phyloP scores from a whole-genome alignment of 2,888 invertebrate species.

The Zeuzera pyrina region DNA sequence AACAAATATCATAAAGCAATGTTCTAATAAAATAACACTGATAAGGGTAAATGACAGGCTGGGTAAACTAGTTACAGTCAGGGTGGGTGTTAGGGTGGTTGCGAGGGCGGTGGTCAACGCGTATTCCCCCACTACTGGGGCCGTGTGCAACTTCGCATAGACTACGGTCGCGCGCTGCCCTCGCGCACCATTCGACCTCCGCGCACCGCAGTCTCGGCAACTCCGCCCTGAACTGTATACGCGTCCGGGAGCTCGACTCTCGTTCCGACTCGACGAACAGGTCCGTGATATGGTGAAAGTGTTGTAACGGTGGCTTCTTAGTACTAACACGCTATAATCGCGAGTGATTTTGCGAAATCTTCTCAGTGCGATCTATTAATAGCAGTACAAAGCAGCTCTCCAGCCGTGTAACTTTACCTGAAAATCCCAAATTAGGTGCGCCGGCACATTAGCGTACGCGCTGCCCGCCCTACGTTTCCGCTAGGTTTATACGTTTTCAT shows the following conservation, averaged over 20 bases:
- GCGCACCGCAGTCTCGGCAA: conserved; percentile 69
- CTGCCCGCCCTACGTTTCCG: conserved; percentile 52
- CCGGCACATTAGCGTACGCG: conserved; percentile 44
- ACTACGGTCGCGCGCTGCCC: conserved; percentile 63
- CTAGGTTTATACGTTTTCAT: no score
- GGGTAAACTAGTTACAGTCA: conserved; percentile 13
- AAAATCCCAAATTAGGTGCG: conserved; percentile 73
- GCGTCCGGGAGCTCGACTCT: conserved; percentile 68
- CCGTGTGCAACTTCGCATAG: conserved; percentile 70
- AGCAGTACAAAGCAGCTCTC: conserved; percentile 57
- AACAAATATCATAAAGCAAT: no score
- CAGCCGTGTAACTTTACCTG: conserved; percentile 70
- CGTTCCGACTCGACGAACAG: conserved; percentile 71
- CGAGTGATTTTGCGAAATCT: conserved; percentile 55
- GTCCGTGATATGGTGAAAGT: conserved; percentile 65
- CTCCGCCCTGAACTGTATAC: conserved; percentile 62
- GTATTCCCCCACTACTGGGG: conserved; percentile 63
- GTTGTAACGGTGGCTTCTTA: conserved; percentile 33
- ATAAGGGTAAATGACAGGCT: conserved; percentile 10
- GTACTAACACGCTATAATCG: conserved; percentile 33
- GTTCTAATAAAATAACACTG: no score
- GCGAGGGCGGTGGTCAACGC: conserved; percentile 30
- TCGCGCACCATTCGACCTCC: conserved; percentile 70
- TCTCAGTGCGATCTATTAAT: conserved; percentile 58
- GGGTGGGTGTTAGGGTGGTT: conserved; percentile 21